Base-by-base conservation (phyloP, 1,140 invertebrate genomes). In the Orius laevigatus region DNA sequence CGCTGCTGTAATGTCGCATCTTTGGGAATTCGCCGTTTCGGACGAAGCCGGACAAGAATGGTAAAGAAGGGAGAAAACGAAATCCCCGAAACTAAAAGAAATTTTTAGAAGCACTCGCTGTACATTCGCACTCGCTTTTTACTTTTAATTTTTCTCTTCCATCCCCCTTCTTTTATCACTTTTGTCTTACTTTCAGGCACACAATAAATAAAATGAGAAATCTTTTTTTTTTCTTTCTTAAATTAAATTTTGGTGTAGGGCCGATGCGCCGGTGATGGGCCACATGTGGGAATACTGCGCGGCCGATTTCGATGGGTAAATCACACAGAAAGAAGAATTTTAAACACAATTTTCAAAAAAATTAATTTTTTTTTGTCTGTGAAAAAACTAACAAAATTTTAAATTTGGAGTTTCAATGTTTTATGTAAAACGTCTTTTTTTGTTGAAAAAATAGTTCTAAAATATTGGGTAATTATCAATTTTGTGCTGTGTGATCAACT, bases 261-360 rank as follows among this genome's bases (percentile, higher is more conserved):
- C 89, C 58, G 91, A 97, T 76, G 91, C 91, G 60, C 89, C 91
- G 56, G 80, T 95, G 58, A 81, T 94, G 79, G 88, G 81, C 58
- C 86, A 93, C 70, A 66, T 88, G 55, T 94, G 89, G 90, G 92
- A 96, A 74, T 80, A 78, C 69, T 70, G 78, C 62, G 74, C 94
- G 60, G 77, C 74, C 59, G 88, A 92, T 65, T 61, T 78, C 57
- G 70, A 73, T 60, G 82, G 83, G 54, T 56, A 51, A 53, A 50
- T 51, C 42, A 33, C 39, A 14, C 32, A 41, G 19, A 44, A 33
- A 16, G 9, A 2, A 25, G 19, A 32, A 18, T 49, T 51, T 43
- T 45, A 12, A 43, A 16, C 5, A 12, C 16, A n/a, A 20, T 16
- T 45, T 55, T 50, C 35, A 25, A 25, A 25, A 25, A 8, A 25